Evolutionary conservation across 1,140 invertebrate species (phyloP).

Genomic region (Yoshiicerus persimilis): DNA sequence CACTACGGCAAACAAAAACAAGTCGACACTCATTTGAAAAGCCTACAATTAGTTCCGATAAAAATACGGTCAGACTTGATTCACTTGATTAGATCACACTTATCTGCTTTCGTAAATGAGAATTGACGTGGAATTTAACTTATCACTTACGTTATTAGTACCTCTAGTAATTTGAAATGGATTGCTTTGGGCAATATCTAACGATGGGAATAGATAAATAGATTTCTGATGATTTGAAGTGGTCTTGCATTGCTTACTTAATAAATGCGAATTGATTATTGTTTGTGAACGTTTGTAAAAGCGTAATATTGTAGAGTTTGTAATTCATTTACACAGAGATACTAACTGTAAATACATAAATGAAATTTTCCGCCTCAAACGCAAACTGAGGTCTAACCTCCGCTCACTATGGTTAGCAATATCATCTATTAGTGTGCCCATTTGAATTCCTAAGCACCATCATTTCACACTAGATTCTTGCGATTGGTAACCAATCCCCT

Average conservation of each 20-base stretch:
- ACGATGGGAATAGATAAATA: too few species aligned
- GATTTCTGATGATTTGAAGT: too few species aligned
- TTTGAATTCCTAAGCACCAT: background rate
- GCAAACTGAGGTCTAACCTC: background rate
- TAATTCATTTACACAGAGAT: background rate
- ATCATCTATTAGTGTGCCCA: background rate
- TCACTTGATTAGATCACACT: background rate
- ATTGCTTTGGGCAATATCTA: too few species aligned
- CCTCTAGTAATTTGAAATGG: too few species aligned
- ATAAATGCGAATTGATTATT: too few species aligned
- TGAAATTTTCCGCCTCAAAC: background rate
- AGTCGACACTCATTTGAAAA: background rate
- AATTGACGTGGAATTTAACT: background rate
- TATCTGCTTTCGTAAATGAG: background rate
- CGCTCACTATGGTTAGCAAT: background rate
- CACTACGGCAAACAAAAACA: too few species aligned
- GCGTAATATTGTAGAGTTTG: too few species aligned
- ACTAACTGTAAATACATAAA: background rate
- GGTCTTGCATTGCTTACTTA: too few species aligned
- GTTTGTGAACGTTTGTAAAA: too few species aligned
- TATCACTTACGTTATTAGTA: too few species aligned
- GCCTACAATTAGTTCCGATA: background rate
- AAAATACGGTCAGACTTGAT: background rate
- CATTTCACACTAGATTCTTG: background rate
- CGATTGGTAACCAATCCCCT: background rate